Evolutionary conservation across 2,797 vertebrate species (phyloP).

Genomic region (Acanthurus leucopareius): DNA sequence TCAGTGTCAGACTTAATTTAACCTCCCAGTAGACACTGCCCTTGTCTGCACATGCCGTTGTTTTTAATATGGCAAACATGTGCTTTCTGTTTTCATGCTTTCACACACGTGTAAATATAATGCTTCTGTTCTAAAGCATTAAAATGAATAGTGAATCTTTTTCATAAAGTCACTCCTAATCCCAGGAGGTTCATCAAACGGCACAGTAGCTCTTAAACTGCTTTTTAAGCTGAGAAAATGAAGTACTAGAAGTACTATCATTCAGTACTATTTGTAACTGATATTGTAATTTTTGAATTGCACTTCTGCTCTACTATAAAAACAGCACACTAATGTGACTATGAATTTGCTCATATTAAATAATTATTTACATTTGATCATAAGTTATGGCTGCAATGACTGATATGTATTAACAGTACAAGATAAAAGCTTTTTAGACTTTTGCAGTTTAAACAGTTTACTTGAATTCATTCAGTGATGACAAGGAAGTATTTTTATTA

Average conservation of each 20-base stretch:
- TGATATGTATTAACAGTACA: not conserved
- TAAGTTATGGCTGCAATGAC: not conserved
- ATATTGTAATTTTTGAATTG: not conserved
- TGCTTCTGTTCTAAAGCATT: conserved; percentile 41
- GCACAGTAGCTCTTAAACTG: conserved; percentile 29
- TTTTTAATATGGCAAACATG: conserved; percentile 65
- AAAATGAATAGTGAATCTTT: conserved; percentile 46
- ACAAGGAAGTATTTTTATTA: conserved; percentile 1
- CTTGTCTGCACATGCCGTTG: conserved; percentile 50
- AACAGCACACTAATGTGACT: not conserved
- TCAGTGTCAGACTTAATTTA: conserved; percentile 39
- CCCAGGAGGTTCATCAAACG: conserved; percentile 29
- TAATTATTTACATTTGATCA: not conserved
- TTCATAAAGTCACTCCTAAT: conserved; percentile 42
- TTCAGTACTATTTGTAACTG: not conserved
- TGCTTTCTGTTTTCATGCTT: conserved; percentile 54
- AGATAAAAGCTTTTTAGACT: conserved; percentile 23
- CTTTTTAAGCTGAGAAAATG: not conserved
- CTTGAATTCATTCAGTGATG: conserved; percentile 12
- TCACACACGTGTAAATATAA: conserved; percentile 52
- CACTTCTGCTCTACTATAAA: conserved; percentile 8
- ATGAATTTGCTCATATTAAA: too few species aligned
- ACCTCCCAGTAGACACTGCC: conserved; percentile 18
- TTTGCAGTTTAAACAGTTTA: not conserved
- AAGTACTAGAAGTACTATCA: not conserved